phyloP scores from a whole-genome alignment of 2,797 vertebrate species.

The Hyperoplus immaculatus region DNA sequence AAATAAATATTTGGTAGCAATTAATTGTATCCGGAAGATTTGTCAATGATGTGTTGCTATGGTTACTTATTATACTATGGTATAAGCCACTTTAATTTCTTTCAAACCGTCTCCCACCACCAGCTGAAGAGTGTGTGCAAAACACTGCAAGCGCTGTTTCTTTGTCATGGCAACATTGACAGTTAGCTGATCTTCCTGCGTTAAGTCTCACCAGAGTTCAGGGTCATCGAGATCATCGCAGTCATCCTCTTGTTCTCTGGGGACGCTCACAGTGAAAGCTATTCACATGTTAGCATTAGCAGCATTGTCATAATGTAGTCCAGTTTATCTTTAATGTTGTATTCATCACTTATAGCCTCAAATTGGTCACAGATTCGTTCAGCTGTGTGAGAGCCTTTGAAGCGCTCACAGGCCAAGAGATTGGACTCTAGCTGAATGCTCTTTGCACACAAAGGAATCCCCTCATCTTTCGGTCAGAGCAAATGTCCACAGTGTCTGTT shows the following conservation, averaged over 20 bases:
- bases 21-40: not conserved
- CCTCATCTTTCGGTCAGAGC: no score
- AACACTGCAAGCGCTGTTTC: conserved; percentile 42
- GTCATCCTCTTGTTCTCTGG: conserved; percentile 33
- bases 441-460: no score
- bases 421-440: not conserved
- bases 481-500: not conserved
- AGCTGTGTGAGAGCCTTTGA: not conserved
- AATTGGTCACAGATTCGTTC: not conserved
- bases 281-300: conserved; percentile 12
- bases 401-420: conserved; percentile 7
- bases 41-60: not conserved
- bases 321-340: not conserved
- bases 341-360: not conserved
- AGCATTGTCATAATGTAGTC: not conserved
- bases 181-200: no score
- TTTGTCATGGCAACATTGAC: no score
- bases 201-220: conserved; percentile 54
- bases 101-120: no score
- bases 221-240: conserved; percentile 49
- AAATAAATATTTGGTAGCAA: not conserved
- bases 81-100: no score
- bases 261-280: conserved; percentile 12
- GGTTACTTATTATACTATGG: not conserved
- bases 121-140: conserved; percentile 7